These are phyloP conservation scores for Oceanodroma leucorhoa DNA, from an alignment of 2,797 vertebrate genomes.

Conservation along the genomic window DNA sequence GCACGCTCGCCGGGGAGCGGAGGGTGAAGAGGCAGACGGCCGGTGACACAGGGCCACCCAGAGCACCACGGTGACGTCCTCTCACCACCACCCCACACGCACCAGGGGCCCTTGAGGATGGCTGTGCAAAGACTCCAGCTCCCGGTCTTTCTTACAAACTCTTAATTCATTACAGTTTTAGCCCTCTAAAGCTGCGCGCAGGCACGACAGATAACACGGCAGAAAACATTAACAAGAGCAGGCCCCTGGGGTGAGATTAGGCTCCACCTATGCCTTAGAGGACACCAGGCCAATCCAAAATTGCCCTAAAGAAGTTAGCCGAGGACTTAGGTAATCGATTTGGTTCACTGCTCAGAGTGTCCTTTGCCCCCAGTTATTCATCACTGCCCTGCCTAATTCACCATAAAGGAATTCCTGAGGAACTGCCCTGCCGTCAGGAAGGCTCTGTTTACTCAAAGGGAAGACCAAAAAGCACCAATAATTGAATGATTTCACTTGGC, in stretches of 20 bases:
- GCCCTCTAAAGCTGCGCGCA: neutral
- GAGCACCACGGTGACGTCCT: neutral
- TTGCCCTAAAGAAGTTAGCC: neutral
- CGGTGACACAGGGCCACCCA: rapidly evolving
- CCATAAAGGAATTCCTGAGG: constrained; percentile 79
- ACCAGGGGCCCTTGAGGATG: rapidly evolving
- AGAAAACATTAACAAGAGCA: neutral
- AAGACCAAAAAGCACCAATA: constrained; percentile 29
- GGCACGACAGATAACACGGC: neutral
- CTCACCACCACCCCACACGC: rapidly evolving
- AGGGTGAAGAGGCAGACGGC: neutral
- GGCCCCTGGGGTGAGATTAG: neutral
- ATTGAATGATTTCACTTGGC: constrained; percentile 21
- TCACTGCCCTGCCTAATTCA: constrained; percentile 67
- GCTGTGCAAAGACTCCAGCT: neutral
- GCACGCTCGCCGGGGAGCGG: rapidly evolving
- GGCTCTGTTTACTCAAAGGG: constrained; percentile 32
- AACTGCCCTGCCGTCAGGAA: constrained; percentile 66
- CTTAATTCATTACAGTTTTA: neutral
- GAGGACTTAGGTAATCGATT: constrained; percentile 29
- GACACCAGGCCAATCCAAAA: neutral
- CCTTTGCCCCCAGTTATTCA: constrained; percentile 63
- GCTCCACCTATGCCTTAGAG: neutral
- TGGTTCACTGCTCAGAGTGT: constrained; percentile 2
- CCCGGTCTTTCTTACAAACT: neutral